These are phyloP conservation scores for Micrasema minimum DNA, from an alignment of 1,140 invertebrate genomes.

Conservation along the genomic window DNA sequence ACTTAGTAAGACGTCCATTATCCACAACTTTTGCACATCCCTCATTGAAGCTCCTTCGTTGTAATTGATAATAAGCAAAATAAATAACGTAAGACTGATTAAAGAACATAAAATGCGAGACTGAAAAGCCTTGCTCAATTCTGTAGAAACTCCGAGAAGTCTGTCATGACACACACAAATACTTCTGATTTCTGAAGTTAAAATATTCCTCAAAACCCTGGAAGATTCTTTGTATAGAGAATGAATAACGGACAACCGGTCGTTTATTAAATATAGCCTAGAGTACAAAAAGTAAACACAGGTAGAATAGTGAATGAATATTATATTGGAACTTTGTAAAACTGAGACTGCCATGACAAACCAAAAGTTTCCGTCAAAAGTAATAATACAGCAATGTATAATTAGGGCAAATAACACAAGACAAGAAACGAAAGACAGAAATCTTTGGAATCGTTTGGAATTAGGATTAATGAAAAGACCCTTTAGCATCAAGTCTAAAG, in stretches of 20 bases:
- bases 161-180: not conserved
- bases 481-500: not conserved
- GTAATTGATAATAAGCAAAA: not conserved
- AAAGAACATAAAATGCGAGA: not conserved
- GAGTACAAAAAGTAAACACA: not conserved
- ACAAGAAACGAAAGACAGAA: no score
- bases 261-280: conserved; percentile 2
- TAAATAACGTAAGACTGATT: not conserved
- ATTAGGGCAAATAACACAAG: no score
- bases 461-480: not conserved
- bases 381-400: not conserved
- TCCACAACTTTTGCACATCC: not conserved
- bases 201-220: not conserved
- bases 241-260: not conserved
- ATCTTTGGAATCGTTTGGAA: not conserved
- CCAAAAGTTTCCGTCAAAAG: not conserved
- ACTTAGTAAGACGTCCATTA: not conserved
- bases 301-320: not conserved
- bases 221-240: not conserved
- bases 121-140: not conserved
- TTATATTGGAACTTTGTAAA: not conserved
- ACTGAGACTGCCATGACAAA: not conserved
- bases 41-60: not conserved
- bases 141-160: not conserved
- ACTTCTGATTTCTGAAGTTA: not conserved